Base-by-base conservation (phyloP, 2,113 vertebrate genomes). In the Baryphthengus martii region DNA sequence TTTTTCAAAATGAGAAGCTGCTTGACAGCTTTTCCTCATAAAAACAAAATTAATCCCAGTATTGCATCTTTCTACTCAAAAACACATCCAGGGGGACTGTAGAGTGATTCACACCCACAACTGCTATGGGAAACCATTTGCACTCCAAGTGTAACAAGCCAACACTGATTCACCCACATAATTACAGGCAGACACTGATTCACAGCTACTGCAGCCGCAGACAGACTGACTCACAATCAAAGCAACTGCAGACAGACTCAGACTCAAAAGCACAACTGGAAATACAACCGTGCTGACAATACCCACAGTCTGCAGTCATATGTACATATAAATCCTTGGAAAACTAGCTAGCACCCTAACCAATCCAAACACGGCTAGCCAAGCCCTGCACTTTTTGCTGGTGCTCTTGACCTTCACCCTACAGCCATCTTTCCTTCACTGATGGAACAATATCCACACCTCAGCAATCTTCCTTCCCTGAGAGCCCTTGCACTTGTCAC, bases 111-210 rank as follows among this genome's bases (percentile, higher is more conserved):
- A 92, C 92, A 94, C 82, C 85, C 76, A 93, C 84, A 90, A 72
- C 84, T 2, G 33, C 93, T 95, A 96, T 94, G 95, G 93, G 94
- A 96, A 96, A 95, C 90, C 73, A 2, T 88, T 95, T 94, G 91
- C 94, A 95, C 95, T 96, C 91, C 50, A 82, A 94, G 90, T 96
- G 92, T 87, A 97, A 97, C 95, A 96, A 96, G 89, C 77, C 85
- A 93, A 92, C 62, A 97, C 92, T 93, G 92, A 97, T 91, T 95
- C 93, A 90, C 70, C 95, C 85, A 89, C 73, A 83, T 75, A 93
- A 82, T 97, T 97, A 96, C 80, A 97, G 77, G 97, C 86, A 95
- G 89, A 82, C 93, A 96, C 87, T 85, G 58, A 96, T 96, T 97
- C 96, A 97, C 96, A 94, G 96, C 83, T 93, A 81, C 90, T 79